Percentiles rank a stretch among this genome's conserved stretches.
phyloP scores from a whole-genome alignment of 1,140 invertebrate species.

The Sarcophaga bullata region DNA sequence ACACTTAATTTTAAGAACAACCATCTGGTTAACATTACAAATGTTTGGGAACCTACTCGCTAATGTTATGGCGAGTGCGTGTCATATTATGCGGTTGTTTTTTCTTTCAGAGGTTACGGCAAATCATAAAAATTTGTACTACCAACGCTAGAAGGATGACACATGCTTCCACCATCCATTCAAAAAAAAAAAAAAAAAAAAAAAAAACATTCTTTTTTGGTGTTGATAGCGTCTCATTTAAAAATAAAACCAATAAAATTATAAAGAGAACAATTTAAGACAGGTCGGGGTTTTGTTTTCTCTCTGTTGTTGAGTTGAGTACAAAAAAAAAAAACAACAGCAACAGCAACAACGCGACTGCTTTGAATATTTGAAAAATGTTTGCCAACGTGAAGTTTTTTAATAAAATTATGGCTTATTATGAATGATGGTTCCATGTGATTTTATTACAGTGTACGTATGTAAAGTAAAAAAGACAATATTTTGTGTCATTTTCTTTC shows the following conservation, averaged over 20 bases:
- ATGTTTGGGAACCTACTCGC: not conserved
- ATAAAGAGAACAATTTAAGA: constrained; percentile 6
- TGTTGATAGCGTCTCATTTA: constrained; percentile 38
- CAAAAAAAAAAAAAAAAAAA: too few relatives aligned
- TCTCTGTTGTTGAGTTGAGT: not conserved
- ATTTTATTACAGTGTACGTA: not conserved
- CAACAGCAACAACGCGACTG: not conserved
- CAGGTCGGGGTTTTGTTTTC: constrained; percentile 1
- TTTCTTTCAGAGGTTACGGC: not conserved
- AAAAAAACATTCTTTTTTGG: too few relatives aligned
- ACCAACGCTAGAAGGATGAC: not conserved
- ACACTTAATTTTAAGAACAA: too few relatives aligned
- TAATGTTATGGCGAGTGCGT: constrained; percentile 17
- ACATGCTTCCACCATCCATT: not conserved
- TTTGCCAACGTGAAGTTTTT: constrained; percentile 38
- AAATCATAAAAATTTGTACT: not conserved
- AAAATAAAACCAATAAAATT: not conserved
- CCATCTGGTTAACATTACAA: not conserved
- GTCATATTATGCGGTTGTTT: not conserved
- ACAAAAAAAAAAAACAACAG: too few relatives aligned
- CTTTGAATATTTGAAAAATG: constrained; percentile 40
- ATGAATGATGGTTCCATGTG: too few relatives aligned
- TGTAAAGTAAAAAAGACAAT: not conserved
- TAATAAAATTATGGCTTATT: constrained; percentile 37
- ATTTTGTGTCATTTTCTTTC: constrained; percentile 5